Evolutionary conservation across 2,888 invertebrate species (phyloP).

Genomic region (Megastigmus dorsalis): DNA sequence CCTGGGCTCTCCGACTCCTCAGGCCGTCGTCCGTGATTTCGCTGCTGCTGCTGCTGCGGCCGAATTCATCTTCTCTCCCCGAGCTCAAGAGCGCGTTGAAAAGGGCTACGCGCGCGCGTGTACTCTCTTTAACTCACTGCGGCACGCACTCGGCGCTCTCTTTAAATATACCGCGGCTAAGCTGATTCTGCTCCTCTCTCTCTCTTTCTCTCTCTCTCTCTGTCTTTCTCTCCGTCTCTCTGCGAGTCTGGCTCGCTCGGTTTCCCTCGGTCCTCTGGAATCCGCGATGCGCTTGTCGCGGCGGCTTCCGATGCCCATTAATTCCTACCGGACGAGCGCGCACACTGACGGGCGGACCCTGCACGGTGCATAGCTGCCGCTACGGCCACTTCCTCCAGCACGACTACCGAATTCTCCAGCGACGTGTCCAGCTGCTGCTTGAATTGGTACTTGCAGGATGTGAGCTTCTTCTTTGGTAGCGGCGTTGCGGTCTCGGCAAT

Average conservation of each 20-base stretch:
- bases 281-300: conserved; percentile 23
- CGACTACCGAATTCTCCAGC: conserved; percentile 19
- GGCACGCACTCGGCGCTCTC: not conserved
- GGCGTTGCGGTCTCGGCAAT: too few relatives aligned
- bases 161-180: too few relatives aligned
- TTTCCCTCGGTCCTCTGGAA: too few relatives aligned
- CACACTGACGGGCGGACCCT: conserved; percentile 1
- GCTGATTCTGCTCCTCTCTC: not conserved
- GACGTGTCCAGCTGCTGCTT: not conserved
- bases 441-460: conserved; percentile 1
- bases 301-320: conserved; percentile 25
- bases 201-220: not conserved
- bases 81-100: too few relatives aligned
- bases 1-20: conserved; percentile 22
- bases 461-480: not conserved
- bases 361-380: conserved; percentile 22
- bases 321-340: conserved; percentile 18
- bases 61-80: conserved; percentile 29
- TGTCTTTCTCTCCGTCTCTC: not conserved
- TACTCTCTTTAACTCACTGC: conserved; percentile 32
- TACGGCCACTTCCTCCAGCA: too few relatives aligned
- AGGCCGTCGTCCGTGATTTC: not conserved
- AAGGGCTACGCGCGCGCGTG: not conserved
- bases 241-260: too few relatives aligned
- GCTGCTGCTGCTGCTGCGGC: not conserved